Base-by-base conservation (phyloP, 1,140 invertebrate species). In the Panagrolaimus sp. region DNA sequence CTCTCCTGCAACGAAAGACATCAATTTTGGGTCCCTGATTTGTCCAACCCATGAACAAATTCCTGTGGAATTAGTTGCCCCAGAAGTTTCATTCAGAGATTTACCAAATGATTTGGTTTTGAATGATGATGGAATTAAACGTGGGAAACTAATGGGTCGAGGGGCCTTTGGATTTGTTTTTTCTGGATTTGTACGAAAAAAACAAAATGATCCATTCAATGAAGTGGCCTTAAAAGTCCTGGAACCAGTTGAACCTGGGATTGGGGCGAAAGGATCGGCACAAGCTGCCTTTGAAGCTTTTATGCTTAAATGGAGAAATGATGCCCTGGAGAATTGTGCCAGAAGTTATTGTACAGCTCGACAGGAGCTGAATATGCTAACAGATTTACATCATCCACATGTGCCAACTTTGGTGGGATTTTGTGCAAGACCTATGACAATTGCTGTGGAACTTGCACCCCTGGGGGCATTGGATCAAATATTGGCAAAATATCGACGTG, bases 141-240 rank as follows among this genome's bases (percentile, higher is more conserved):
- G 46, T 90, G 91, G 90, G 0, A 88, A 70, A 86, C 93, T 81
- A 84, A 78, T 95, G n/a, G 96, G 96, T 0, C 88, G 93, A 44
- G 96, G 96, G 0, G 94, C 94, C 0, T 98, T 98, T 87, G 95
- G 96, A 0, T 94, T 96, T 83, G 96, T 98, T 0, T 95, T 94
- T 82, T 89, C 26, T 69, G 72, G 72, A 43, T 68, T 17, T 45
- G 62, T 28, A 17, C 45, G 62, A 63, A 21, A 28, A 12, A 58
- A 58, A 21, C 21, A 21, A 12, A 28, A 46, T 17, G 72, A 79
- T 9, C 65, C 69, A 55, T 63, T 69, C 14, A 69, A 76, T 10
- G 88, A 91, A 72, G 92, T 97, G 0, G 95, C 95, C 0, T 89
- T 97, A 84, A 98, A 98, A 85, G 93, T 95, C 88, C 83, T 96